phyloP scores from a whole-genome alignment of 2,888 invertebrate species.

The Hyppa rectilinea region DNA sequence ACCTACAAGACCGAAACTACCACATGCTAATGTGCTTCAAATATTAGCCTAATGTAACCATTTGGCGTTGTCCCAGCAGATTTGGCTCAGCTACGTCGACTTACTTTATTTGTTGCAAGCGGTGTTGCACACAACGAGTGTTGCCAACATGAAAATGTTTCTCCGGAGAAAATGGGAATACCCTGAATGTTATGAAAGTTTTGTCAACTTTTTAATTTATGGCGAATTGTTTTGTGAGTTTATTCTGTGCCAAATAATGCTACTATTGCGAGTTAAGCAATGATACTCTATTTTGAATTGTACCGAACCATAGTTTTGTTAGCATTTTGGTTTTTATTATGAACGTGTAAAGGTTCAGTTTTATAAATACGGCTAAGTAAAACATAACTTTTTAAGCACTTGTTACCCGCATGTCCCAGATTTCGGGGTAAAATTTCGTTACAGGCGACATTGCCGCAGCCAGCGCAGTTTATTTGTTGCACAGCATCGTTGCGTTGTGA shows the following conservation, averaged over 20 bases:
- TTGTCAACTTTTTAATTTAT: slow-evolving; percentile 48
- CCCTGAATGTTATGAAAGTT: slow-evolving; percentile 35
- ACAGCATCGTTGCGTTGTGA: slow-evolving; percentile 53
- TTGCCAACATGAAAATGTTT: slow-evolving; percentile 56
- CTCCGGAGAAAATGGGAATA: slow-evolving; percentile 54
- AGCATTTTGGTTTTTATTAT: no score
- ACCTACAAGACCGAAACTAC: slow-evolving; percentile 29
- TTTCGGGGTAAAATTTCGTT: slow-evolving; percentile 41
- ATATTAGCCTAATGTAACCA: slow-evolving; percentile 79
- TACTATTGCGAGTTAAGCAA: background rate
- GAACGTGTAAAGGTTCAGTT: background rate
- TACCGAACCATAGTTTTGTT: no score
- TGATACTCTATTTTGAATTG: no score
- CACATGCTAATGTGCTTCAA: slow-evolving; percentile 71
- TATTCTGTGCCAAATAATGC: slow-evolving; percentile 29
- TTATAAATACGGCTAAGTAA: background rate
- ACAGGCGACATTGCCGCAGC: slow-evolving; percentile 58
- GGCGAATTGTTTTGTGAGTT: slow-evolving; percentile 27
- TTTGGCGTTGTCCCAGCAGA: slow-evolving; percentile 77
- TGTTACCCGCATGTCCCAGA: slow-evolving; percentile 19
- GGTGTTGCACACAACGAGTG: slow-evolving; percentile 52
- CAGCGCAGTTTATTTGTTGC: slow-evolving; percentile 62
- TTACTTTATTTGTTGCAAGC: slow-evolving; percentile 67
- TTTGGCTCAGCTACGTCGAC: slow-evolving; percentile 71
- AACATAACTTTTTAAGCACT: slow-evolving; percentile 6